Conservation (phyloP, 1,140 invertebrate species). For the Cydia fagiglandana region DNA sequence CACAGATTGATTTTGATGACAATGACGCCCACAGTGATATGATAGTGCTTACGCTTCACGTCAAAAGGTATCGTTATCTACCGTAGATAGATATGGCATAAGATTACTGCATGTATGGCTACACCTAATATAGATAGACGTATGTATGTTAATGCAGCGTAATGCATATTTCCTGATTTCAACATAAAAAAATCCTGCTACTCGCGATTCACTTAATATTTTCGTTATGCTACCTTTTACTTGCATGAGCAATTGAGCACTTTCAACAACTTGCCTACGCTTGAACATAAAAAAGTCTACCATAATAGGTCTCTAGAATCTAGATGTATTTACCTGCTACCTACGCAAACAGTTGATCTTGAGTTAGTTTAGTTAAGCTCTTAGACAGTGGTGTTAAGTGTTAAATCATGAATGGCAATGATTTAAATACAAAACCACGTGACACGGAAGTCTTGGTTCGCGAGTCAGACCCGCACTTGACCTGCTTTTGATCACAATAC, state of each 20-base stretch:
- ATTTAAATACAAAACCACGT: not conserved
- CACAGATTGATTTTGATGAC: not conserved
- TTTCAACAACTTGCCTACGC: too few species aligned
- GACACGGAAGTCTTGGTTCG: slow-evolving; percentile 4
- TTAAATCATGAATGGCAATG: not conserved
- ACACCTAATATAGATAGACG: not conserved
- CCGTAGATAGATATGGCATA: not conserved
- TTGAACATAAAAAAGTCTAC: too few species aligned
- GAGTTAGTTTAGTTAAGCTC: too few species aligned
- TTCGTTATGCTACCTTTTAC: too few species aligned
- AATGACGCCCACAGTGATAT: not conserved
- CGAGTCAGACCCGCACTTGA: slow-evolving; percentile 2
- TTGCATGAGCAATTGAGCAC: too few species aligned
- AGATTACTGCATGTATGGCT: not conserved
- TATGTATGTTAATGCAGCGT: not conserved
- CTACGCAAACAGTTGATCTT: too few species aligned
- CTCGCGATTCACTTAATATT: too few species aligned
- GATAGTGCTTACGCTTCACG: not conserved
- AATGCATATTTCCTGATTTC: not conserved
- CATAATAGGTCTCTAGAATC: too few species aligned
- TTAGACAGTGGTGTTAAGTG: not conserved
- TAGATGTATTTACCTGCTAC: too few species aligned
- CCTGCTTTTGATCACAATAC: slow-evolving; percentile 7
- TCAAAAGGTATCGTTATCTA: not conserved
- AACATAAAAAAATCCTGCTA: not conserved